These are phyloP conservation scores for Ageneiosus marmoratus DNA, from an alignment of 2,113 vertebrate species.

Conservation along the genomic window DNA sequence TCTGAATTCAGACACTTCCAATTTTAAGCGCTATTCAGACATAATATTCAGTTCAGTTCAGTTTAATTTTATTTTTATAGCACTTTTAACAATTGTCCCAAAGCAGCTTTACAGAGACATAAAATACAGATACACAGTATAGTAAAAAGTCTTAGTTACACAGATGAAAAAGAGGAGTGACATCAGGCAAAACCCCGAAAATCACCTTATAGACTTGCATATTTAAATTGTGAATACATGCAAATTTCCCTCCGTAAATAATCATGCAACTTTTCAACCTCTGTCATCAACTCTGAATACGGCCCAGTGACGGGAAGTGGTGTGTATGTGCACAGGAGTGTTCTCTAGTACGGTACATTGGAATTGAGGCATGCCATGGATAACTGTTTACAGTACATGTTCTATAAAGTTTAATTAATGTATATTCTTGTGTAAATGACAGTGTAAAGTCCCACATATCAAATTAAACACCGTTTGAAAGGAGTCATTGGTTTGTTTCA, in stretches of 20 bases:
- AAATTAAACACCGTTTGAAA: conserved; percentile 48
- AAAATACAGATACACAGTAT: too few relatives aligned
- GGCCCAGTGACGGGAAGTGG: neutral
- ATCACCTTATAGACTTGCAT: neutral
- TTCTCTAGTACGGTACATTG: neutral
- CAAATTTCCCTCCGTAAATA: neutral
- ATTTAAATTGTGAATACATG: neutral
- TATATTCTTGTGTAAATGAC: conserved; percentile 47
- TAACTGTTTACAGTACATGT: conserved; percentile 31
- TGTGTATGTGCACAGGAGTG: conserved; percentile 8
- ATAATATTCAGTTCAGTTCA: too few relatives aligned
- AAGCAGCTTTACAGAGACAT: too few relatives aligned
- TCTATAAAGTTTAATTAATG: conserved; percentile 31
- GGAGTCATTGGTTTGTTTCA: neutral
- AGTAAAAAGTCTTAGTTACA: too few relatives aligned
- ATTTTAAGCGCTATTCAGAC: neutral
- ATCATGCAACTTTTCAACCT: neutral
- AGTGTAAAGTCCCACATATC: conserved; percentile 47
- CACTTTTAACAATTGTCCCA: too few relatives aligned
- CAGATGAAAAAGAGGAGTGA: neutral
- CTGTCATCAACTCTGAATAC: neutral
- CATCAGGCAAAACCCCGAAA: neutral
- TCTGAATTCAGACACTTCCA: neutral
- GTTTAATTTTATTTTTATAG: too few relatives aligned
- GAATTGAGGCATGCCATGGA: neutral